A percentile compares a stretch with the other conserved stretches of the same genome.
These are phyloP conservation scores for Bhutanitis thaidina DNA, from an alignment of 2,888 invertebrate genomes.

Conservation along the genomic window DNA sequence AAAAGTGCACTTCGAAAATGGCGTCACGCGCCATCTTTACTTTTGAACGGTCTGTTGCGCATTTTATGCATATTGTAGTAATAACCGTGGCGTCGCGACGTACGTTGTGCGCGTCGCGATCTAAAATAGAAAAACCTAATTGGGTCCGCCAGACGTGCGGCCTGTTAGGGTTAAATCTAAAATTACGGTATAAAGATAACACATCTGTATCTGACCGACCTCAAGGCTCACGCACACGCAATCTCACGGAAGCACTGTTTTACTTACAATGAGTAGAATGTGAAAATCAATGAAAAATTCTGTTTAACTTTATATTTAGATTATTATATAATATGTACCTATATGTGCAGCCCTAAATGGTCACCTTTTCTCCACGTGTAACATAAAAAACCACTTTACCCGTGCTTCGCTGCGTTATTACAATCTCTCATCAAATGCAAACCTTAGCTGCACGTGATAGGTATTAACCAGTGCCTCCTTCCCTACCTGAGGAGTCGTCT, in stretches of 20 bases:
- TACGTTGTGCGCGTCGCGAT: not conserved
- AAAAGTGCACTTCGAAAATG: not conserved
- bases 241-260: not conserved
- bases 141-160: slow-evolving; percentile 9
- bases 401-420: too few species aligned
- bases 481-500: too few species aligned
- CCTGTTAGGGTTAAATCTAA: slow-evolving; percentile 13
- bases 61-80: not conserved
- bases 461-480: too few species aligned
- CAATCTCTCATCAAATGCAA: too few species aligned
- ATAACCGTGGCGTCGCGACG: not conserved
- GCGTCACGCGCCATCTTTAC: not conserved
- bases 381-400: too few species aligned
- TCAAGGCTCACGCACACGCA: slow-evolving; percentile 5
- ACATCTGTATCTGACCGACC: slow-evolving; percentile 12
- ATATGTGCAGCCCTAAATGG: too few species aligned
- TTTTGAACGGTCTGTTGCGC: too few species aligned
- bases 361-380: too few species aligned
- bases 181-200: slow-evolving; percentile 14
- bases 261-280: not conserved
- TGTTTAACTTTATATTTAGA: too few species aligned
- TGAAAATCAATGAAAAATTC: too few species aligned
- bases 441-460: too few species aligned
- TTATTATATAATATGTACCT: too few species aligned
- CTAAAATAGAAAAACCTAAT: slow-evolving; percentile 17